phyloP scores from a whole-genome alignment of 2,797 vertebrate species.

The Huso huso region DNA sequence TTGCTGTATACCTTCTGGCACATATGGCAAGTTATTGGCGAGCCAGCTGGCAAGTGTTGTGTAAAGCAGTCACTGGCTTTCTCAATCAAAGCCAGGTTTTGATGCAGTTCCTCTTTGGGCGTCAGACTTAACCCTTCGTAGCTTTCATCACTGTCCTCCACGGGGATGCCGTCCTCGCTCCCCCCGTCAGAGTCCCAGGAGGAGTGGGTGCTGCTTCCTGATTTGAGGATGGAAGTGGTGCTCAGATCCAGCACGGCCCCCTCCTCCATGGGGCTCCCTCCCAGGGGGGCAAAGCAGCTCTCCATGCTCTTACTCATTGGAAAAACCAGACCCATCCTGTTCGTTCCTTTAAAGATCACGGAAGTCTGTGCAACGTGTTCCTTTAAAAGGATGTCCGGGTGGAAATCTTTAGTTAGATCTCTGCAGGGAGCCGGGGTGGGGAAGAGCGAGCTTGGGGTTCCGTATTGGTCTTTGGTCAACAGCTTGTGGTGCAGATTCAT shows the following conservation, averaged over 20 bases:
- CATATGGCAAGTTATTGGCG: slow-evolving; percentile 85
- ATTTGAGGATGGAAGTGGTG: slow-evolving; percentile 68
- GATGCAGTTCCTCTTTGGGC: slow-evolving; percentile 49
- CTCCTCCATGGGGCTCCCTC: slow-evolving; percentile 53
- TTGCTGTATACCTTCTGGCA: slow-evolving; percentile 95
- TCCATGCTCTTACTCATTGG: slow-evolving; percentile 71
- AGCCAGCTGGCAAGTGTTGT: slow-evolving; percentile 47
- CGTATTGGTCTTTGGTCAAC: slow-evolving; percentile 79
- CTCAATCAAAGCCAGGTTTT: slow-evolving; percentile 50
- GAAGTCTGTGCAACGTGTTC: slow-evolving; percentile 69
- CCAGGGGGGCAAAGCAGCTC: slow-evolving; percentile 47
- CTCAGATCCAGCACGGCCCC: slow-evolving; percentile 82
- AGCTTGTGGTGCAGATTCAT: slow-evolving; percentile 88
- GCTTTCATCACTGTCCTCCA: slow-evolving; percentile 83
- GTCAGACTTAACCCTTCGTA: slow-evolving; percentile 60
- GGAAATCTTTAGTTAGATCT: slow-evolving; percentile 62
- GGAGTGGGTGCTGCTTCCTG: slow-evolving; percentile 64
- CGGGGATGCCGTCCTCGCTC: slow-evolving; percentile 69
- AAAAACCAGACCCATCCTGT: slow-evolving; percentile 78
- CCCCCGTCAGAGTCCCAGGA: slow-evolving; percentile 88
- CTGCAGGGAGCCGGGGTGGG: slow-evolving; percentile 63
- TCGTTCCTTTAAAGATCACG: slow-evolving; percentile 82
- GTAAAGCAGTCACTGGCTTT: slow-evolving; percentile 55
- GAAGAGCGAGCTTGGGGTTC: slow-evolving; percentile 53
- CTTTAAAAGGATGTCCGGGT: slow-evolving; percentile 57